Percentiles rank a stretch among this genome's conserved stretches.
These are phyloP conservation scores for Chaetodon trifasciatus DNA, from an alignment of 2,797 vertebrate genomes.

Conservation along the genomic window DNA sequence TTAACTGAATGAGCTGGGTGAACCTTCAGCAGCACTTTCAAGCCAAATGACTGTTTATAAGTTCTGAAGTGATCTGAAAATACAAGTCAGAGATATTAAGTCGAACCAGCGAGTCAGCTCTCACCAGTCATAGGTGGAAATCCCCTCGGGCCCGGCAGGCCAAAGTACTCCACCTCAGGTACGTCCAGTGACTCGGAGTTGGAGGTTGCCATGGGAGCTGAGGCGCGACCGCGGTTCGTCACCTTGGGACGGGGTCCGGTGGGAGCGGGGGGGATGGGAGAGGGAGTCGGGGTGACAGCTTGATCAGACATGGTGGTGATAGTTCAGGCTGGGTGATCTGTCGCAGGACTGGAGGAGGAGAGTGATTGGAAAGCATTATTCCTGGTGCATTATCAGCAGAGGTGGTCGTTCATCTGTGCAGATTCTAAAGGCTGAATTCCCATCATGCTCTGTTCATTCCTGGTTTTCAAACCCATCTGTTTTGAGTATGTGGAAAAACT, in stretches of 20 bases:
- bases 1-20: too few species aligned
- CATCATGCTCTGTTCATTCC: conserved; percentile 9
- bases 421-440: conserved; percentile 8
- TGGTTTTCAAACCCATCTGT: conserved; percentile 51
- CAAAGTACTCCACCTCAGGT: conserved; percentile 88
- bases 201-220: conserved; percentile 84
- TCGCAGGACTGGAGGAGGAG: conserved; percentile 29
- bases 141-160: conserved; percentile 83
- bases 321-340: neutral
- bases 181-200: conserved; percentile 87
- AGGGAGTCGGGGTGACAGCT: conserved; percentile 41
- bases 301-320: conserved; percentile 39
- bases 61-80: neutral
- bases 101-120: neutral
- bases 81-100: neutral
- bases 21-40: neutral
- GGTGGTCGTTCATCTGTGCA: neutral
- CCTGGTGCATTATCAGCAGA: neutral
- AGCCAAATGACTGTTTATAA: neutral
- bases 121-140: conserved; percentile 87
- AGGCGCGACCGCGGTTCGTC: conserved; percentile 85
- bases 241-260: conserved; percentile 58
- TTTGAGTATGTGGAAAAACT: conserved; percentile 31
- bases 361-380: conserved; percentile 1
- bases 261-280: conserved; percentile 48